Base-by-base conservation (phyloP, 2,888 invertebrate species). In the Baccha elongata region DNA sequence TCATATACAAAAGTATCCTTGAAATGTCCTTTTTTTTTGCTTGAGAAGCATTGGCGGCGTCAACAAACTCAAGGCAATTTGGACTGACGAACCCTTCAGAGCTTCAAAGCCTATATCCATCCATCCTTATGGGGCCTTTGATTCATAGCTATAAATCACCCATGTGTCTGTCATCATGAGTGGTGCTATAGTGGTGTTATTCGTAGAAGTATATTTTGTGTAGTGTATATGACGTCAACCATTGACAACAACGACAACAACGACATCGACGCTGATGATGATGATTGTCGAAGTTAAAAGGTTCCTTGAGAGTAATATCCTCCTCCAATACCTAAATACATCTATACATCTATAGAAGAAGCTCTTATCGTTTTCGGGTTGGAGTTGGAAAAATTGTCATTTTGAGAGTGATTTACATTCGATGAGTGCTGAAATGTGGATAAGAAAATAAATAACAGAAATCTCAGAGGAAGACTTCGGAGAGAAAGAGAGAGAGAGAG, bases 361-460 rank as follows among this genome's bases (percentile, higher is more conserved):
- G 21, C 17, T 67, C 76, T 83, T 83, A 83, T 83, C 81, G 48
- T 83, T 83, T 76, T 83, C 81, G 48, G 32, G 55, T 17, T 52
- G 46, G 50, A 44, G 29, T 11, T 52, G 68, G 42, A 65, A 65
- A 72, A 76, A 72, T 46, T 81, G 71, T 71, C 81, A 71, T 75
- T 75, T 64, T 44, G 23, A 53, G 78, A 78, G 83, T 83, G 83
- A 83, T 83, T 83, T 83, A 83, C 83, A 83, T 78, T 78, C 83
- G 83, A 83, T 68, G 83, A 83, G 83, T 78, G 83, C 78, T 68
- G 83, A 78, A 78, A 78, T 83, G 83, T 64, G 83, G 83, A 83
- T 83, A 78, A 83, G 83, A 68, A 83, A 68, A 72, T 78, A 68
- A 83, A 81, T 76, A 81, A 81, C 71, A 37, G 17, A 74, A 69